Percentiles rank a stretch among this genome's conserved stretches.
Evolutionary conservation across 2,113 vertebrate genomes (phyloP).

Genomic region (Xiphophorus maculatus): DNA sequence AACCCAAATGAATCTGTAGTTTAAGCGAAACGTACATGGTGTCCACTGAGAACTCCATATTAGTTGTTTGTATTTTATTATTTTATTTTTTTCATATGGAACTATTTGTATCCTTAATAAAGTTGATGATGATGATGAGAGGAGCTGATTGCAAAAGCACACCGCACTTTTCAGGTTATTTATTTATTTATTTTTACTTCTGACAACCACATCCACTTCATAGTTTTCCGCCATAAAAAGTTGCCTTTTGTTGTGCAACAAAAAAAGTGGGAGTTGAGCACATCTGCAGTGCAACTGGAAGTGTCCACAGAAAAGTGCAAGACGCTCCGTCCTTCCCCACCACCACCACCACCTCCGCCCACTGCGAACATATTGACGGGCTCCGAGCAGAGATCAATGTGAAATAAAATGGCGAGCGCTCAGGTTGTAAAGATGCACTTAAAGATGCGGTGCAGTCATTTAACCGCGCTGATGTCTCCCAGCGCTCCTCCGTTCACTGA

Average conservation of each 20-base stretch:
- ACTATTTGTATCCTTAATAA: too few species aligned
- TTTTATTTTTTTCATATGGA: too few species aligned
- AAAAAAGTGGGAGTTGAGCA: too few species aligned
- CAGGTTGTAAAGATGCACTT: slow-evolving; percentile 63
- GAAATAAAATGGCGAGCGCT: slow-evolving; percentile 34
- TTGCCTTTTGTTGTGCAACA: not conserved
- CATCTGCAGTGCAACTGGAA: not conserved
- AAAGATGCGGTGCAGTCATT: slow-evolving; percentile 40
- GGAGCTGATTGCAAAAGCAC: too few species aligned
- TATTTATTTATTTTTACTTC: too few species aligned
- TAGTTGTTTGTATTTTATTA: too few species aligned
- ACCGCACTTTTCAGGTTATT: too few species aligned
- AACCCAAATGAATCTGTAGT: too few species aligned
- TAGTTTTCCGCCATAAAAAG: not conserved
- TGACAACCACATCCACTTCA: not conserved
- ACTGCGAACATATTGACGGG: slow-evolving; percentile 73
- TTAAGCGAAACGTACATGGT: too few species aligned
- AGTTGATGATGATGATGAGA: too few species aligned
- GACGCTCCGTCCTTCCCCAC: slow-evolving; percentile 12
- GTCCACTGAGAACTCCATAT: too few species aligned
- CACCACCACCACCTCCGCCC: too few species aligned
- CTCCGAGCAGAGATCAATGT: slow-evolving; percentile 42
- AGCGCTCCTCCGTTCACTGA: not conserved
- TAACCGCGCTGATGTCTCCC: slow-evolving; percentile 24
- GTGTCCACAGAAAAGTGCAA: slow-evolving; percentile 29